Percentiles rank a stretch among this genome's conserved stretches.
Evolutionary conservation across 2,113 vertebrate species (phyloP).

Genomic region (Dermatemys mawii): DNA sequence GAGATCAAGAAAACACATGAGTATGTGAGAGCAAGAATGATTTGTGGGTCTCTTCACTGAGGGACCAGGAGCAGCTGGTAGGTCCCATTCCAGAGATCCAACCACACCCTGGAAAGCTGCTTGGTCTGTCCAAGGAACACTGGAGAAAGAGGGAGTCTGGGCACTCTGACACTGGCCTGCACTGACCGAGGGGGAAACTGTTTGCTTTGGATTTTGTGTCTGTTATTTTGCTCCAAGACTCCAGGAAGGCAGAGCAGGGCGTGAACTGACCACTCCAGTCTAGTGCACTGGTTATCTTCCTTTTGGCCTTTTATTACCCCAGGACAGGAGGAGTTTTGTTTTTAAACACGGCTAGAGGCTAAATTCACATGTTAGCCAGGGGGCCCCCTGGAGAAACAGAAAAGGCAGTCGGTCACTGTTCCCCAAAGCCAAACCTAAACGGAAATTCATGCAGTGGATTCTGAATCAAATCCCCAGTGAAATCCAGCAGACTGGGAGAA

Average conservation of each 20-base stretch:
- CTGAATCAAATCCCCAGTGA: background rate
- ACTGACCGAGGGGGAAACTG: slow-evolving; percentile 25
- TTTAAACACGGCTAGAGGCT: slow-evolving; percentile 65
- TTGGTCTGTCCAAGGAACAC: background rate
- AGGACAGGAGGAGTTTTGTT: slow-evolving; percentile 56
- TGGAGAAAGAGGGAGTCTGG: background rate
- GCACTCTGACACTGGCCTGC: background rate
- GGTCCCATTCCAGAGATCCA: background rate
- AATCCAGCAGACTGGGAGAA: background rate
- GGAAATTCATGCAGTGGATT: slow-evolving; percentile 30
- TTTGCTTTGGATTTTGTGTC: slow-evolving; percentile 66
- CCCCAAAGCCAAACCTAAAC: slow-evolving; percentile 53
- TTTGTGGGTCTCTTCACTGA: background rate
- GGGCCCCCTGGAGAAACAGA: slow-evolving; percentile 50
- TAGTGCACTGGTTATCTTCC: slow-evolving; percentile 70
- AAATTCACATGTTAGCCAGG: slow-evolving; percentile 68
- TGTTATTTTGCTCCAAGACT: slow-evolving; percentile 64
- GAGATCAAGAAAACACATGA: background rate
- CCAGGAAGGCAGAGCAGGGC: slow-evolving; percentile 59
- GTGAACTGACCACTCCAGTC: slow-evolving; percentile 71
- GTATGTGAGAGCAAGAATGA: background rate
- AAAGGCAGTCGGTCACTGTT: slow-evolving; percentile 35
- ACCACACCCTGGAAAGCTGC: background rate
- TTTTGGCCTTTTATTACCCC: slow-evolving; percentile 70
- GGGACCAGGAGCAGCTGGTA: background rate